Base-by-base conservation (phyloP, 2,888 invertebrate species). In the Aspidapion aeneum region DNA sequence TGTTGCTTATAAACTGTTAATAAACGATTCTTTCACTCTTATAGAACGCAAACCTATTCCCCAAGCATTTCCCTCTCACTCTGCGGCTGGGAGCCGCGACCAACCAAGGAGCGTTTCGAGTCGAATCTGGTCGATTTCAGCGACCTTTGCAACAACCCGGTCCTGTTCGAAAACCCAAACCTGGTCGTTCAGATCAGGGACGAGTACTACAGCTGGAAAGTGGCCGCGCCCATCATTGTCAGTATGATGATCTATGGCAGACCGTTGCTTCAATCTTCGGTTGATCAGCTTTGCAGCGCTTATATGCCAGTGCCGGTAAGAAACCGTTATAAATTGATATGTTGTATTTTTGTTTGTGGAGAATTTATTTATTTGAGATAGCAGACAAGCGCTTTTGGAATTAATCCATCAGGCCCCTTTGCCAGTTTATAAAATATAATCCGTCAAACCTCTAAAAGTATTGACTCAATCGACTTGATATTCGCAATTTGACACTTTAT, bases 171-270 rank as follows among this genome's bases (percentile, higher is more conserved):
- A 72, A 89, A 90, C 75, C 91, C 93, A 52, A 90, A 93, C 75
- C 85, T 96, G 73, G 90, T 96, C 67, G 90, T 96, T 72, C 87
- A 93, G 74, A 87, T 96, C 67, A 90, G 90, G 76, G 91, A 91
- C 73, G 93, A 95, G 82, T 93, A 90, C 81, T 91, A 93, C 83
- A 93, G 91, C 74, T 97, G 96, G 96, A 85, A 89, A 70, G 90
- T 91, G 71, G 98, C 97, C 71, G 91, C 92, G 65, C 94, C 97
- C 54, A 88, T 96, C 76, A 86, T 98, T 73, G 88, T 96, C 76
- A 93, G 94, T 69, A 84, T 93, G 69, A 87, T 94, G 68, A 89
- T 91, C 70, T 98, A 92, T 83, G 89, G 94, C 75, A 87, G 94
- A 73, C 90, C 92, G 62, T 82, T 98, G 73, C 91, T 96, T 64